These are phyloP conservation scores for Aphis craccivora DNA, from an alignment of 1,140 invertebrate species.

Conservation along the genomic window DNA sequence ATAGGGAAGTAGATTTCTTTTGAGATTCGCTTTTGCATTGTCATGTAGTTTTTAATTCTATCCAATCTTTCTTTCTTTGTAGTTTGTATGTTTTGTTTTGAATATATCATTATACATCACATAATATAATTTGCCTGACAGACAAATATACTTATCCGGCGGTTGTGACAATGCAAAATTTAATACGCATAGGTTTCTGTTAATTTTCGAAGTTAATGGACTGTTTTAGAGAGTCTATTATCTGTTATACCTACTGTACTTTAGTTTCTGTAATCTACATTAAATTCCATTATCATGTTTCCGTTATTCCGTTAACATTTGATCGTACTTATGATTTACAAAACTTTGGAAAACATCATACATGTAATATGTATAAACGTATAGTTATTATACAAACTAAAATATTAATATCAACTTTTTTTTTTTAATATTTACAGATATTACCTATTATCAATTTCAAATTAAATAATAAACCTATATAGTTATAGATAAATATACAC, in stretches of 20 bases:
- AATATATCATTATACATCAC: constrained; percentile 1
- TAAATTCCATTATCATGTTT: background rate
- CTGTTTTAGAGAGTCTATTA: constrained; percentile 9
- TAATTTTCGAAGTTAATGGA: constrained; percentile 32
- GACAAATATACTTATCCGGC: constrained; percentile 7
- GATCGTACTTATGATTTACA: background rate
- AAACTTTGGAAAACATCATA: too few relatives aligned
- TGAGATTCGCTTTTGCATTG: constrained; percentile 27
- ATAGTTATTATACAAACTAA: background rate
- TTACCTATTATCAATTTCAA: background rate
- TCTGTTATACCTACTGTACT: background rate
- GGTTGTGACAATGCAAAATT: constrained; percentile 18
- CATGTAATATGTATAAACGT: background rate
- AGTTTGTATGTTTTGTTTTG: constrained; percentile 27
- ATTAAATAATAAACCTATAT: background rate
- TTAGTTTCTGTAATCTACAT: background rate
- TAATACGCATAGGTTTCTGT: constrained; percentile 14
- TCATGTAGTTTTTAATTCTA: constrained; percentile 41
- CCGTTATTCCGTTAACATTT: background rate
- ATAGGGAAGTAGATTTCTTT: constrained; percentile 34
- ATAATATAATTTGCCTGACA: constrained; percentile 19
- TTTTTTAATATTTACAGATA: background rate
- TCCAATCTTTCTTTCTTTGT: constrained; percentile 20
- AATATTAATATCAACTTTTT: background rate
- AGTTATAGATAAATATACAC: background rate